These are phyloP conservation scores for Limanda limanda DNA, from an alignment of 2,113 vertebrate species.

Conservation along the genomic window DNA sequence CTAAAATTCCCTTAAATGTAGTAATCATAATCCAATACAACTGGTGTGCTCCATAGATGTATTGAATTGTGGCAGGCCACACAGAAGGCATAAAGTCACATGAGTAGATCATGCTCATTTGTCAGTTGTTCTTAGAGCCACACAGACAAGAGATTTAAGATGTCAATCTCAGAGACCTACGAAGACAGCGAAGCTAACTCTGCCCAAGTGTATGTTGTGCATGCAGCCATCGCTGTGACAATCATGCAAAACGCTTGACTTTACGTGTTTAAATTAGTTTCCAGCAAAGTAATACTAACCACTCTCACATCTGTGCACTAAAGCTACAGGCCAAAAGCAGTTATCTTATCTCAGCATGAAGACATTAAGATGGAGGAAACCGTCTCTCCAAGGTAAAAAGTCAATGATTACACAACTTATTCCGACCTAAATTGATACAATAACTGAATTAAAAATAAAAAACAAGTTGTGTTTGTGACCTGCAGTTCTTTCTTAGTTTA, in stretches of 20 bases:
- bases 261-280: neutral
- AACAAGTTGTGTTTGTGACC: neutral
- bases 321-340: neutral
- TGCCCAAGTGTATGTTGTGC: slow-evolving; percentile 24
- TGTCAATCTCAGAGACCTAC: neutral
- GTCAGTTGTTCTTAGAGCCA: slow-evolving; percentile 6
- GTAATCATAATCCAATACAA: slow-evolving; percentile 42
- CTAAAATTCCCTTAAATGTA: slow-evolving; percentile 56
- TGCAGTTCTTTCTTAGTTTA: neutral
- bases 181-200: slow-evolving; percentile 18
- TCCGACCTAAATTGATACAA: neutral
- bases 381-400: neutral
- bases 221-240: slow-evolving; percentile 12
- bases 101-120: slow-evolving; percentile 46
- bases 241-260: neutral
- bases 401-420: too few relatives aligned
- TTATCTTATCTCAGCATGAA: slow-evolving; percentile 7
- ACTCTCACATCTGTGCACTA: too few relatives aligned
- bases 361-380: neutral
- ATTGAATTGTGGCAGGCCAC: slow-evolving; percentile 49
- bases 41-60: slow-evolving; percentile 23
- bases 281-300: neutral
- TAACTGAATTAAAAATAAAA: neutral
- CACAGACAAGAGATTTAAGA: neutral
- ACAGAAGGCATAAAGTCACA: slow-evolving; percentile 53